phyloP scores from a whole-genome alignment of 2,888 invertebrate genomes.

The Tetragonula carbonaria region DNA sequence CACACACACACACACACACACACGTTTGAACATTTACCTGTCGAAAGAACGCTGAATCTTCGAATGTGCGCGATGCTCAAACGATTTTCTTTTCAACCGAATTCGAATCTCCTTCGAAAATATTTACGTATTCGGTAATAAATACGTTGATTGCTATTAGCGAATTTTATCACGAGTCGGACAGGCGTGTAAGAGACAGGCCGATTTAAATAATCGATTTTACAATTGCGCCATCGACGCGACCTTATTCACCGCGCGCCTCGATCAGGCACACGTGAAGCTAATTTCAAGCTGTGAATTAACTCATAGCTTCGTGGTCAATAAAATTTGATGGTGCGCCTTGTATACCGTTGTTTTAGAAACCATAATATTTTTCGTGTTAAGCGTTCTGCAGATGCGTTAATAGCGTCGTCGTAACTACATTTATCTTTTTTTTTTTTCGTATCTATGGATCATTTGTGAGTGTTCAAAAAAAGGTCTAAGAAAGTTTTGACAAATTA shows the following conservation, averaged over 20 bases:
- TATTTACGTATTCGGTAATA: constrained; percentile 2
- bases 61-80: neutral
- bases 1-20: neutral
- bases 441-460: no score
- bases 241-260: constrained; percentile 54
- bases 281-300: neutral
- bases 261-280: neutral
- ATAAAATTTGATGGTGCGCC: neutral
- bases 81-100: neutral
- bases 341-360: neutral
- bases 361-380: neutral
- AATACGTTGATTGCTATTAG: neutral
- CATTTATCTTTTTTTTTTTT: neutral
- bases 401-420: neutral
- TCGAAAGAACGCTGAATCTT: neutral
- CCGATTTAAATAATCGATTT: constrained; percentile 62
- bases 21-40: neutral
- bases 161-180: neutral
- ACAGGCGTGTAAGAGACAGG: neutral
- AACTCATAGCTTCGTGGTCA: neutral
- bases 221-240: constrained; percentile 38
- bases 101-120: neutral
- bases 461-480: no score
- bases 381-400: neutral
- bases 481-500: no score